Conservation (phyloP, 2,888 invertebrate species). For the Polydrusus cervinus region DNA sequence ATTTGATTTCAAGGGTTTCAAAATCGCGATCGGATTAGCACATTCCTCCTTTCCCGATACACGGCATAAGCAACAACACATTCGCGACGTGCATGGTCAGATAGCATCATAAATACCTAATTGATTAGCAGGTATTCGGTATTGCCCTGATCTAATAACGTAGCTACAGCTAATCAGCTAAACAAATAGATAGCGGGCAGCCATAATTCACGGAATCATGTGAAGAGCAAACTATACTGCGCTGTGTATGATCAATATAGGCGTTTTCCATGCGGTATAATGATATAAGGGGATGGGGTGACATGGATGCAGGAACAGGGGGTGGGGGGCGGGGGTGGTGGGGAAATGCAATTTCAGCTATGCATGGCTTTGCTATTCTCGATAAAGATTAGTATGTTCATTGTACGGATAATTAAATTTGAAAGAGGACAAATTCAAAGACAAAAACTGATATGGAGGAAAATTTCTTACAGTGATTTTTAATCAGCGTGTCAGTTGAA, state of each 20-base stretch:
- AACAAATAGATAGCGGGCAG: constrained; percentile 73
- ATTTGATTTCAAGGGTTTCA: background rate
- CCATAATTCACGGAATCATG: constrained; percentile 68
- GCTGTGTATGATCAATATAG: constrained; percentile 71
- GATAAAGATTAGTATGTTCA: background rate
- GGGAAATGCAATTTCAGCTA: background rate
- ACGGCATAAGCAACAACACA: constrained; percentile 11
- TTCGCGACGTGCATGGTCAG: constrained; percentile 11
- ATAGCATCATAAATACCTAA: constrained; percentile 71
- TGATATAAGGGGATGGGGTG: constrained; percentile 63
- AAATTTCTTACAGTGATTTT: too few species aligned
- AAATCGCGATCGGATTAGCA: background rate
- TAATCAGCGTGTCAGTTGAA: too few species aligned
- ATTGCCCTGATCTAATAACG: constrained; percentile 72
- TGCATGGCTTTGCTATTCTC: background rate
- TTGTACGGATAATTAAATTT: too few species aligned
- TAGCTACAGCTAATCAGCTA: constrained; percentile 73
- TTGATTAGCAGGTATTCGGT: constrained; percentile 72
- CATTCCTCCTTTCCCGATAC: background rate
- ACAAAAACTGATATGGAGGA: too few species aligned
- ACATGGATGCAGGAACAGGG: constrained; percentile 2
- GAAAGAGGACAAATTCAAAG: too few species aligned
- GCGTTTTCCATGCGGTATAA: constrained; percentile 71
- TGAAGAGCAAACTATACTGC: constrained; percentile 49
- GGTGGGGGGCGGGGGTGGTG: background rate